Base-by-base conservation (phyloP, 2,113 vertebrate genomes). In the Phocoena sinus region DNA sequence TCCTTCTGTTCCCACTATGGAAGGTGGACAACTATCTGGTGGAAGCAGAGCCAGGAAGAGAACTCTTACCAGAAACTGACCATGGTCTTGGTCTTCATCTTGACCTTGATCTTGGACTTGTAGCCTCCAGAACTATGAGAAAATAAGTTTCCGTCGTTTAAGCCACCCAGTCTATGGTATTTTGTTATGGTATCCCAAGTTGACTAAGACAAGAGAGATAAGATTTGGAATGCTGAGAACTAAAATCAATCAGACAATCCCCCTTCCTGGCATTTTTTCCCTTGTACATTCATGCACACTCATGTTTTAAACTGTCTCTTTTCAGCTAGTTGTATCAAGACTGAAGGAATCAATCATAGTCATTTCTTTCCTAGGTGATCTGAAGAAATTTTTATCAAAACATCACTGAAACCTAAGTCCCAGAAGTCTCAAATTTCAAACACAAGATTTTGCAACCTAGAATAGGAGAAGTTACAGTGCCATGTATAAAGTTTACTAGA, bases 371-470 rank as follows among this genome's bases (percentile, higher is more conserved):
- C 20, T 80, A 15, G 23, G 21, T 74, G n/a, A 82, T 36, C 11
- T 95, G 60, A 82, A 70, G 26, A 94, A 81, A 63, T 8, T n/a
- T 91, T 83, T 63, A 79, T 58, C 25, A 63, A 82, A 89, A 92
- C 26, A 41, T 73, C 8, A 33, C 17, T 50, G 28, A 96, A 92
- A 41, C 2, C 10, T 96, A 96, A 97, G 38, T 58, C 3, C 12
- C 14, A 83, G 17, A 67, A 11, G 15, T 65, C 87, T 94, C 62
- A 84, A 28, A 71, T 97, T 97, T 96, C 47, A 96, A 95, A 26
- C 38, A 21, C 18, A 71, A 73, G 25, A 92, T 89, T 95, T 89
- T 38, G 20, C 47, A 84, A 80, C 18, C 15, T 80, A 36, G 41
- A 82, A 63, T 70, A 77, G 6, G 38, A 91, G 36, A 97, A 95